These are phyloP conservation scores for Catamblyrhynchus diadema DNA, from an alignment of 2,797 vertebrate genomes.

Conservation along the genomic window DNA sequence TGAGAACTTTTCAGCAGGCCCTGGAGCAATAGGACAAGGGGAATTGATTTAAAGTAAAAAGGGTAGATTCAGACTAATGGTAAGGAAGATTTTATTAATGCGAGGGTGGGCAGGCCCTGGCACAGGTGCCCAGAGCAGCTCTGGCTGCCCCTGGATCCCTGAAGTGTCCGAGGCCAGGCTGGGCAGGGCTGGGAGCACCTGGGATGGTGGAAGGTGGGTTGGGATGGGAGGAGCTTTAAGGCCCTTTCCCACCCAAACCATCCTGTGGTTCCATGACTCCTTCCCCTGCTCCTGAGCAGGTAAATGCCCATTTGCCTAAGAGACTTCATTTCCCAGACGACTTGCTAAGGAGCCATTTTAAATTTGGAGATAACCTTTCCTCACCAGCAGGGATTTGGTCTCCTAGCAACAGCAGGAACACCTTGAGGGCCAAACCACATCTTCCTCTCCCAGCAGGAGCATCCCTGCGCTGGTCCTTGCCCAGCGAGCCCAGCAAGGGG, in stretches of 20 bases:
- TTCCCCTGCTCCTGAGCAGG: not conserved
- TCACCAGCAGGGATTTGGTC: not conserved
- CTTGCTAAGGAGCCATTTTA: not conserved
- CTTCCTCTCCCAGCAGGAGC: not conserved
- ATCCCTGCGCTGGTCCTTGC: not conserved
- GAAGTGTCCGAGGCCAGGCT: not conserved
- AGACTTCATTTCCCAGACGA: not conserved
- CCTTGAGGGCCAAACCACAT: not conserved
- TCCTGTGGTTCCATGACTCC: not conserved
- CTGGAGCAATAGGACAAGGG: not conserved
- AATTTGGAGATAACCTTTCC: not conserved
- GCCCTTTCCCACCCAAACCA: not conserved
- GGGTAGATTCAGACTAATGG: not conserved
- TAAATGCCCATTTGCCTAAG: not conserved
- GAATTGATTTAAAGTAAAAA: not conserved
- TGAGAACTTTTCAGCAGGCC: not conserved
- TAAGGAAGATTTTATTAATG: not conserved
- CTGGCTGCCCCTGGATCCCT: not conserved
- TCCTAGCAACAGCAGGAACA: constrained; percentile 35
- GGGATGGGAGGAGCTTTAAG: not conserved
- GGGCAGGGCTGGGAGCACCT: not conserved
- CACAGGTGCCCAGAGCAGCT: not conserved
- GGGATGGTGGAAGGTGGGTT: not conserved
- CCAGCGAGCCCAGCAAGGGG: not conserved
- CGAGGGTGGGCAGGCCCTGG: not conserved